Conservation (phyloP, 1,140 invertebrate species). For the Anoplophora glabripennis region DNA sequence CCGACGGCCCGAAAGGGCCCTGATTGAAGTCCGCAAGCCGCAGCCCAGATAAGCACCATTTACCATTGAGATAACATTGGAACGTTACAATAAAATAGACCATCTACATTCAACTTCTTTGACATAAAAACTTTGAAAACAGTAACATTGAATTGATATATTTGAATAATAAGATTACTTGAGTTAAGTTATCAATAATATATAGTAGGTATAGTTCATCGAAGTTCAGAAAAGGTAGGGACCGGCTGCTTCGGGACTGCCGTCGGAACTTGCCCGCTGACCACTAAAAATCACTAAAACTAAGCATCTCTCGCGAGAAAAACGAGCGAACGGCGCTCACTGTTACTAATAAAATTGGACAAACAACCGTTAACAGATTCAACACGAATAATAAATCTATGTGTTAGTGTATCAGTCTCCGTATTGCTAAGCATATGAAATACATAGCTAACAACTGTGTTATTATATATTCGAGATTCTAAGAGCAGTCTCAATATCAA, state of each 20-base stretch:
- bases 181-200: constrained; percentile 15
- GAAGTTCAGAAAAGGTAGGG: background rate
- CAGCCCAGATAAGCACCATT: constrained; percentile 24
- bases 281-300: no score
- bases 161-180: constrained; percentile 35
- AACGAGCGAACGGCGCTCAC: no score
- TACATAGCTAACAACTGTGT: no score
- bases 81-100: constrained; percentile 38
- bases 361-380: no score
- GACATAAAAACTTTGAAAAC: constrained; percentile 49
- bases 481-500: no score
- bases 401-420: background rate
- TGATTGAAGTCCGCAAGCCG: background rate
- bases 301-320: no score
- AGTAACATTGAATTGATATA: constrained; percentile 48
- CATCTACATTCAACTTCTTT: constrained; percentile 37
- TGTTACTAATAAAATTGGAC: no score
- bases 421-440: background rate
- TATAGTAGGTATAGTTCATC: constrained; percentile 7
- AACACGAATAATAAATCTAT: no score
- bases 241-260: no score
- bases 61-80: constrained; percentile 19
- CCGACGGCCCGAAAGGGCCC: background rate
- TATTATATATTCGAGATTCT: no score
- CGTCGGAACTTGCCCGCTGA: no score